These are phyloP conservation scores for Pseudois nayaur DNA, from an alignment of 2,113 vertebrate genomes.

Conservation along the genomic window DNA sequence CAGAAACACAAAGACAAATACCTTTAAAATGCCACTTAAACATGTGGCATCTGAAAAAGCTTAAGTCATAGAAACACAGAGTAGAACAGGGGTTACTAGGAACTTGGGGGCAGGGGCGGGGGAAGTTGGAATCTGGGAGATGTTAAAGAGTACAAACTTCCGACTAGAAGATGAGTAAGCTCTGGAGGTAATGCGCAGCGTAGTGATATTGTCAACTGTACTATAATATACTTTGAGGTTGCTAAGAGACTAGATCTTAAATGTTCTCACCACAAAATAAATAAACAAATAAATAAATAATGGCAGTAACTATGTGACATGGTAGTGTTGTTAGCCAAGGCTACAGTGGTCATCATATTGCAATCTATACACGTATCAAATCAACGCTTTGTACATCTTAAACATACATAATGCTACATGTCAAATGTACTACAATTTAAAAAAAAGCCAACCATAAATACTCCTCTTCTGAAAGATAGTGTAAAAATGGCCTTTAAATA, in stretches of 20 bases:
- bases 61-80: background rate
- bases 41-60: background rate
- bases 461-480: background rate
- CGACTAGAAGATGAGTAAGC: background rate
- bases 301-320: background rate
- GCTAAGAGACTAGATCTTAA: background rate
- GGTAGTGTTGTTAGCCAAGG: background rate
- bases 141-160: background rate
- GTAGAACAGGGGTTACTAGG: background rate
- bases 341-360: background rate
- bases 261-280: background rate
- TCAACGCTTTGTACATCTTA: background rate
- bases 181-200: background rate
- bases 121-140: background rate
- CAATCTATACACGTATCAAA: background rate
- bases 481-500: background rate
- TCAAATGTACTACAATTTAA: background rate
- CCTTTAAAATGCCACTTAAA: background rate
- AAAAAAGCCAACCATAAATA: background rate
- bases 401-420: background rate
- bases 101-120: fast-evolving
- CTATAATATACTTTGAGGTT: background rate
- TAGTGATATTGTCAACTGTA: background rate
- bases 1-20: background rate
- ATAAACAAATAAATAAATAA: background rate